Percentiles rank a stretch among this genome's conserved stretches.
Evolutionary conservation across 2,888 invertebrate genomes (phyloP).

Genomic region (Siphonodentalium dalli): DNA sequence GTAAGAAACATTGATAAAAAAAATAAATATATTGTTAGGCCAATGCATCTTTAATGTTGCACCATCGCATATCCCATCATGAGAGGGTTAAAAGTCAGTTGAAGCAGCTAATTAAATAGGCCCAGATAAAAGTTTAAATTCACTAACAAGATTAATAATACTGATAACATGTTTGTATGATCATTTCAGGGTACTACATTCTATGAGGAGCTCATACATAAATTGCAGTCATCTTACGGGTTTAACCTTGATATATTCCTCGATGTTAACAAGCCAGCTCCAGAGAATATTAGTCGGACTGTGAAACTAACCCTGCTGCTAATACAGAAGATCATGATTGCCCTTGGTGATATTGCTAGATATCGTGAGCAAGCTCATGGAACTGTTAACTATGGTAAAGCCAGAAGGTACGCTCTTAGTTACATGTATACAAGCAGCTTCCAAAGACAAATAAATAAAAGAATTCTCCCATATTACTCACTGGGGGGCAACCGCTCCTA

Average conservation of each 20-base stretch:
- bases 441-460: too few relatives aligned
- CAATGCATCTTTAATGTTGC: neutral
- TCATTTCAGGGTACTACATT: slow-evolving; percentile 67
- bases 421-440: too few relatives aligned
- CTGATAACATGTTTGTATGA: neutral
- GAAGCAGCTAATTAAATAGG: neutral
- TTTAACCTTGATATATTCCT: slow-evolving; percentile 71
- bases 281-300: slow-evolving; percentile 69
- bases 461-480: too few relatives aligned
- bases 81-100: neutral
- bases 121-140: neutral
- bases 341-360: slow-evolving; percentile 89
- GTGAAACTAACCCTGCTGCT: slow-evolving; percentile 82
- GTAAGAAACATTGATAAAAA: too few relatives aligned
- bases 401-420: slow-evolving; percentile 75
- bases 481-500: too few relatives aligned
- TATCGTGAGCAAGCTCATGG: slow-evolving; percentile 83
- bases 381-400: slow-evolving; percentile 77
- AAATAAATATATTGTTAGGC: too few relatives aligned
- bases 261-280: slow-evolving; percentile 50
- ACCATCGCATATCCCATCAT: too few relatives aligned
- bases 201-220: slow-evolving; percentile 78
- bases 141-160: neutral
- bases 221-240: slow-evolving; percentile 78
- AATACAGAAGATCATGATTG: slow-evolving; percentile 86